A percentile compares a stretch with the other conserved stretches of the same genome.
Evolutionary conservation across 2,113 vertebrate genomes (phyloP).

Genomic region (Sminthopsis crassicaudata): DNA sequence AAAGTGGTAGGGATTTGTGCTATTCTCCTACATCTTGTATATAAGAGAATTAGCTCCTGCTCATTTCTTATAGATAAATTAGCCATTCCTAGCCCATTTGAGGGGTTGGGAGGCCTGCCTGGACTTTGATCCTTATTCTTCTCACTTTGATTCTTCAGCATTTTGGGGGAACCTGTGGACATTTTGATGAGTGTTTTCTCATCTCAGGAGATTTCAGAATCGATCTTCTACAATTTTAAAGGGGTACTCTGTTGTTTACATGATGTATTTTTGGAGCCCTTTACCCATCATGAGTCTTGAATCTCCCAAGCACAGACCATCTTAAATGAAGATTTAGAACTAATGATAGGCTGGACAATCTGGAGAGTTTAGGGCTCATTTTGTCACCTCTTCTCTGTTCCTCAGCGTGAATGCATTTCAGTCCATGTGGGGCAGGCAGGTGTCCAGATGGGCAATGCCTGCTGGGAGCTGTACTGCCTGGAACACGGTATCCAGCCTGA

Average conservation of each 20-base stretch:
- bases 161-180: background rate
- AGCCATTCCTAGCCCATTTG: background rate
- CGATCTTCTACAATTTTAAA: background rate
- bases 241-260: background rate
- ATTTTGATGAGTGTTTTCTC: background rate
- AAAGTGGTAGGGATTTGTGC: background rate
- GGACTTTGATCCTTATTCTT: too few species aligned
- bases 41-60: background rate
- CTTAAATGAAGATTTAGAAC: background rate
- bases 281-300: constrained; percentile 16
- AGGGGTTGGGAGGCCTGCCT: too few species aligned
- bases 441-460: constrained; percentile 84
- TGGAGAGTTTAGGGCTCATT: constrained; percentile 14
- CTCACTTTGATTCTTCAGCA: too few species aligned
- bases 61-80: background rate
- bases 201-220: background rate
- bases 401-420: constrained; percentile 84
- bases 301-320: constrained; percentile 43
- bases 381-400: constrained; percentile 50
- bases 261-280: constrained; percentile 13
- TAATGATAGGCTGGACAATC: constrained; percentile 1
- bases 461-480: constrained; percentile 84
- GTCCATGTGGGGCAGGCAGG: constrained; percentile 84
- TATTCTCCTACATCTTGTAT: background rate
- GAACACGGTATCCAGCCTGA: constrained; percentile 83